These are phyloP conservation scores for Lottia gigantea DNA, from an alignment of 2,888 invertebrate genomes.

Conservation along the genomic window DNA sequence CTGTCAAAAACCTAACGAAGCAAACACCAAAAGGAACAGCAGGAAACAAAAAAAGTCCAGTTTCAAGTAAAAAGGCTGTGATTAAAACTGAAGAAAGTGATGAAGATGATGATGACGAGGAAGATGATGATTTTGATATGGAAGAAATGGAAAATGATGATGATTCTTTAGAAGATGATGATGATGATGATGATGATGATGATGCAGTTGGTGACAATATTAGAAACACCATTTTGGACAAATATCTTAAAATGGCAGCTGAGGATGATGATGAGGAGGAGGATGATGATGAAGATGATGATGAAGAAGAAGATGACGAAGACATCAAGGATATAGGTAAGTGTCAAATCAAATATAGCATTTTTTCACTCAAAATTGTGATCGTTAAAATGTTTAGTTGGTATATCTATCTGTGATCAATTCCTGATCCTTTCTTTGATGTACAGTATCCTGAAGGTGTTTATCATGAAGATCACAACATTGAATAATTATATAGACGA, in stretches of 20 bases:
- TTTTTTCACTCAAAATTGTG: no score
- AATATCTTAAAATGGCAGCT: constrained; percentile 5
- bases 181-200: constrained; percentile 16
- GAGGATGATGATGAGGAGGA: constrained; percentile 3
- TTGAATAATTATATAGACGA: no score
- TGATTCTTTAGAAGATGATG: constrained; percentile 4
- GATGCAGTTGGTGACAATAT: constrained; percentile 12
- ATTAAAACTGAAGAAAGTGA: neutral
- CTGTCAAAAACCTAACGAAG: neutral
- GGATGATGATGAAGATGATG: constrained; percentile 22
- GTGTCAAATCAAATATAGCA: no score
- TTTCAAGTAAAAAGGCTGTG: neutral
- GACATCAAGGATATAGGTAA: constrained; percentile 8
- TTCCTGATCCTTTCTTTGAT: no score
- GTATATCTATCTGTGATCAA: no score
- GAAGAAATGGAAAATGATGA: constrained; percentile 11
- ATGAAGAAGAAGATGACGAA: constrained; percentile 22
- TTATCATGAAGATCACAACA: no score
- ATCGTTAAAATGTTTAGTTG: no score
- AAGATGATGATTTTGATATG: neutral
- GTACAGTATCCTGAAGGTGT: no score
- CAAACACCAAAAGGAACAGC: neutral
- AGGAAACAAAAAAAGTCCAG: neutral
- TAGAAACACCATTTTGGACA: neutral
- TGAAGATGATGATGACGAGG: neutral